Evolutionary conservation across 1,140 invertebrate species (phyloP), one percentile per base, ranked within the genome.

Genomic region (Drosophila lini): DNA sequence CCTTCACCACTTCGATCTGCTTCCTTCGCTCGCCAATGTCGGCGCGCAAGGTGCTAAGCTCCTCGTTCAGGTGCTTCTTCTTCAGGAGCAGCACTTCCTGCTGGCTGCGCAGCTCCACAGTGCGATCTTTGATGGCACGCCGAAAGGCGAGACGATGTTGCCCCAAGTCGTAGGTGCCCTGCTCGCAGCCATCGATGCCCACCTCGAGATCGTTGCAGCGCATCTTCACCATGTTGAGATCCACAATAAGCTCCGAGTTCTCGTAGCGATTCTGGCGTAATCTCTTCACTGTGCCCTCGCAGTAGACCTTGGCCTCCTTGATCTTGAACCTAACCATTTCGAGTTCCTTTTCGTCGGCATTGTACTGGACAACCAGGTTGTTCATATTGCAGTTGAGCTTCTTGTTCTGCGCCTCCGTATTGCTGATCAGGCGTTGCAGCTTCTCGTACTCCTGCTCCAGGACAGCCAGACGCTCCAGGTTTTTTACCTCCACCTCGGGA

Each of bases 211-310:
- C 93, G 36, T 92, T 92, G 1, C 95, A 93, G 58, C 92, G 92
- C 40, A 96, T 92, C 68, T 93, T 92, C 13, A 95, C 71, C 48
- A 95, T 91, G 83, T 94, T 95, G 42, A 95, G 93, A 47, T 95
- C 94, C 3, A 95, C 94, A 73, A 94, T 94, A 48, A 93, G 93
- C 60, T 94, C 93, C 38, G 95, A 94, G 15, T 93, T 94, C 3
- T 80, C 81, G 8, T 81, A 83, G 41, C 93, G 94, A 15, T 86
- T 90, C 22, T 74, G 55, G 70, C 93, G 93, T 1, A 95, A 31
- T 59, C 93, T 92, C 76, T 95, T 95, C 38, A 94, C 92, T 3
- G 93, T 94, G 38, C 94, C 94, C 62, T 95, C 65, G 93, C 82
- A 78, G 80, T 82, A 85, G 79, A 91, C 74, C 69, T 92, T 57